Evolutionary conservation across 2,113 vertebrate genomes (phyloP).

Genomic region (Myanophis thanlyinensis): DNA sequence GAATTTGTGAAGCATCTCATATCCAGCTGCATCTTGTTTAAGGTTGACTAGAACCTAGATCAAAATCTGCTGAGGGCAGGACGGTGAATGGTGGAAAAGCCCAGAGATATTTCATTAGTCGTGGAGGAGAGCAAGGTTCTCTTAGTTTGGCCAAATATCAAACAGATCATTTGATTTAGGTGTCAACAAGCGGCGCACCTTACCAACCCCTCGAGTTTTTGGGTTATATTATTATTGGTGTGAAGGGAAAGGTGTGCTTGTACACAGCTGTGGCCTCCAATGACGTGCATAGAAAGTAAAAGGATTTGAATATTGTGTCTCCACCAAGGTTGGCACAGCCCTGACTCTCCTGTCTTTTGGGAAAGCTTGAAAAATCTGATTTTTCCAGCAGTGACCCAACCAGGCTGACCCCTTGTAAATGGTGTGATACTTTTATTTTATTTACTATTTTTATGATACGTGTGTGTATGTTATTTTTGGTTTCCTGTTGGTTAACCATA

Average conservation of each 20-base stretch:
- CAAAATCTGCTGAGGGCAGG: neutral
- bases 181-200: neutral
- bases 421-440: neutral
- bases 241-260: neutral
- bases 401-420: neutral
- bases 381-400: neutral
- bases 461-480: neutral
- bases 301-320: neutral
- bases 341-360: neutral
- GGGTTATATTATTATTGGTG: neutral
- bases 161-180: neutral
- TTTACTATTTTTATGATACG: neutral
- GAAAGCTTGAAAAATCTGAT: neutral
- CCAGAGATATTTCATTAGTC: neutral
- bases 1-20: constrained; percentile 15
- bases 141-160: neutral
- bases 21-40: neutral
- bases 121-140: neutral
- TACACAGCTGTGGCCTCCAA: neutral
- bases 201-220: neutral
- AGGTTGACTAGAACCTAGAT: neutral
- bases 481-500: neutral
- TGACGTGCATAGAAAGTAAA: neutral
- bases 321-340: neutral
- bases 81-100: neutral